Evolutionary conservation across 2,888 invertebrate species (phyloP), one percentile per base, ranked within the genome.

Genomic region (Meiosimyza platycephala): DNA sequence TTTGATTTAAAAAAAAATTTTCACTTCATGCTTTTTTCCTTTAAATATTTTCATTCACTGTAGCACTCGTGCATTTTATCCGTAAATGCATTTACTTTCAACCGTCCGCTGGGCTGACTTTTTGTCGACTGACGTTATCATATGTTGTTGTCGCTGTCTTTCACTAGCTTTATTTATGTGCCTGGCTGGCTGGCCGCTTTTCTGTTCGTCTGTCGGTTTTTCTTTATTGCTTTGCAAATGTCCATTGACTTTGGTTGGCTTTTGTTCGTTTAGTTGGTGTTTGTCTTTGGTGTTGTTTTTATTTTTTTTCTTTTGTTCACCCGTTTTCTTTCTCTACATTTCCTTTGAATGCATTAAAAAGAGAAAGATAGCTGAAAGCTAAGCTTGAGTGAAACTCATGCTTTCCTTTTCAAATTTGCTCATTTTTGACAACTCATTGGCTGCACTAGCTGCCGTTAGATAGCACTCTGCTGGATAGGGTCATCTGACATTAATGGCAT

Each of bases 171-270:
- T 52, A 13, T n/a, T 52, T 52, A 13, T 18, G 54, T 15, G 54
- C 22, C 28, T 54, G 54, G 28, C 40, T 22, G 68, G 16, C 28
- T 50, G 68, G 15, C 11, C 18, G 68, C 28, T 28, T 28, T 28
- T 50, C 50, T 55, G 15, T 22, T 51, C 51, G 22, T 9, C 65
- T 60, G 59, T 59, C 69, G 47, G 22, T 40, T 50, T 33, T 33
- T 47, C 18, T 18, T 15, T 40, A 18, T 15, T 55, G 57, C 50
- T 67, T 67, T 40, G 67, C 22, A 55, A 67, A 54, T 67, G 67
- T 59, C 68, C 68, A 68, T 59, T 68, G 57, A 50, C 68, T 57
- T 68, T 55, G 3, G 4, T 7, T 18, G 40, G n/a, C 28, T 28
- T 28, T 28, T 62, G 47, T 62, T 54, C 28, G 33, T 11, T 52